Evolutionary conservation across 1,140 invertebrate species (phyloP).

Genomic region (Phymorhynchus buccinoides): DNA sequence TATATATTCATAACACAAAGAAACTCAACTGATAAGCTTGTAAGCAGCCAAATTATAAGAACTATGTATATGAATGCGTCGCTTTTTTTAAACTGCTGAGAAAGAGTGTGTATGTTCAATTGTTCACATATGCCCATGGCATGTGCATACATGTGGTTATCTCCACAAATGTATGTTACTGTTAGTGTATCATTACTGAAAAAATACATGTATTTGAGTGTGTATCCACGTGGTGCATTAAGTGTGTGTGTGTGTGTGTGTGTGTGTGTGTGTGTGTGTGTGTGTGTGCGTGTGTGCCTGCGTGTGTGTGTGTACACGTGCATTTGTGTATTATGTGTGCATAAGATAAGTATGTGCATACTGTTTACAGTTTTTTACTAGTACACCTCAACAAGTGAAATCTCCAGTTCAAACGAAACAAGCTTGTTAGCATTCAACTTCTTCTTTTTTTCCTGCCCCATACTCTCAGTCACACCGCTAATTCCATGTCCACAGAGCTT

Average conservation of each 20-base stretch:
- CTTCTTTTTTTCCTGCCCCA: too few species aligned
- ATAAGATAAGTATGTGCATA: too few species aligned
- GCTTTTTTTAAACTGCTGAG: not conserved
- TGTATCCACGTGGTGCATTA: not conserved
- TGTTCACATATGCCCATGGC: not conserved
- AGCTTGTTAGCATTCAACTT: too few species aligned
- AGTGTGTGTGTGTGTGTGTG: not conserved
- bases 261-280: not conserved
- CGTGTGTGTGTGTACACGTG: not conserved
- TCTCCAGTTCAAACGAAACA: too few species aligned
- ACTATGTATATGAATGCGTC: too few species aligned
- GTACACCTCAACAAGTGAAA: too few species aligned
- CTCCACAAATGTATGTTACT: not conserved
- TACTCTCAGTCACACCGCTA: too few species aligned
- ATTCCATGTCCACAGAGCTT: too few species aligned
- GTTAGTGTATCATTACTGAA: not conserved
- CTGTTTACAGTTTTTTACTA: too few species aligned
- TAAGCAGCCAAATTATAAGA: not conserved
- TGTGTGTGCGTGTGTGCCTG: not conserved
- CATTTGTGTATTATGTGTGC: not conserved
- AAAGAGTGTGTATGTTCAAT: not conserved
- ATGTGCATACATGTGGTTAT: not conserved
- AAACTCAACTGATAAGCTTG: not conserved
- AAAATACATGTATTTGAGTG: not conserved
- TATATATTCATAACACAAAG: not conserved